These are phyloP conservation scores for Sinopyrophorus schimmeli DNA, from an alignment of 2,888 invertebrate species.

Conservation along the genomic window DNA sequence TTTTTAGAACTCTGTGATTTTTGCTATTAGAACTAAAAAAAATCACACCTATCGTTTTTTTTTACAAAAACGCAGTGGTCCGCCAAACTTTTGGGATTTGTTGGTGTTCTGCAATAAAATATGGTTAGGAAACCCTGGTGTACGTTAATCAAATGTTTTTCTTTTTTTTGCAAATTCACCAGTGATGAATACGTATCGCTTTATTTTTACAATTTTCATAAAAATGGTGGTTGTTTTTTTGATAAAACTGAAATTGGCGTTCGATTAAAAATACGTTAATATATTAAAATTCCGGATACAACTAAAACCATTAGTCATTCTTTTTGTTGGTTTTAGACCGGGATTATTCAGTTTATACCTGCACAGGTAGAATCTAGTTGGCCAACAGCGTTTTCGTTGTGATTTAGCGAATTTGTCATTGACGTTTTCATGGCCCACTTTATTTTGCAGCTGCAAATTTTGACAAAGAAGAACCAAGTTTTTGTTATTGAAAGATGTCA, in stretches of 20 bases:
- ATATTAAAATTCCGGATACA: constrained; percentile 26
- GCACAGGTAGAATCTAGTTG: constrained; percentile 38
- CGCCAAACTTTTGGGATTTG: too few relatives aligned
- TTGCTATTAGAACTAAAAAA: too few relatives aligned
- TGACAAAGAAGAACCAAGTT: constrained; percentile 23
- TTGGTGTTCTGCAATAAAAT: too few relatives aligned
- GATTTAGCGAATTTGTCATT: constrained; percentile 23
- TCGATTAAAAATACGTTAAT: constrained; percentile 18
- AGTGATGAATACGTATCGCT: too few relatives aligned
- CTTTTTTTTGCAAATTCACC: too few relatives aligned
- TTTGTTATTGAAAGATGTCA: constrained; percentile 9
- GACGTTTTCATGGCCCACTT: constrained; percentile 32
- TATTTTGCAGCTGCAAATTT: constrained; percentile 39
- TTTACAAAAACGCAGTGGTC: too few relatives aligned
- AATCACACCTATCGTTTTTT: too few relatives aligned
- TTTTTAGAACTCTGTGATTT: too few relatives aligned
- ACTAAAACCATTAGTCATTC: constrained; percentile 39
- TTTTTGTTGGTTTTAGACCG: constrained; percentile 30
- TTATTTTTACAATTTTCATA: constrained; percentile 4
- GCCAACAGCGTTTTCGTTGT: constrained; percentile 21
- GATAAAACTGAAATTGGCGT: too few relatives aligned
- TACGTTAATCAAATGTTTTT: too few relatives aligned
- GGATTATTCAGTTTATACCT: constrained; percentile 34
- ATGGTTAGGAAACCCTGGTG: too few relatives aligned
- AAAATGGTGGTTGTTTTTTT: constrained; percentile 1